These are phyloP conservation scores for Myiotriccus ornatus DNA, from an alignment of 2,797 vertebrate species.

Conservation along the genomic window DNA sequence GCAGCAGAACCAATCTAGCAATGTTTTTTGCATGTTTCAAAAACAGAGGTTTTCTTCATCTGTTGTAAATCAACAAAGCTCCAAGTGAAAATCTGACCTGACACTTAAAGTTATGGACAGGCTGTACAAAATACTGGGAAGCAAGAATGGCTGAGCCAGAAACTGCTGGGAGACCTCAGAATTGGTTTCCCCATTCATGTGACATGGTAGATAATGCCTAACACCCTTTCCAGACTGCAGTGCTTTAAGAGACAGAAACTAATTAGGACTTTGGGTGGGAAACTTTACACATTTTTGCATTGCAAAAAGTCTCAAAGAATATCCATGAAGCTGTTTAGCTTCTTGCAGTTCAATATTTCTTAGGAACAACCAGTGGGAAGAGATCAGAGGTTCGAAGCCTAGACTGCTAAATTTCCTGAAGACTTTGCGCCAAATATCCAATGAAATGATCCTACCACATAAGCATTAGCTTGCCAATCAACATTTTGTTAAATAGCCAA, in stretches of 20 bases:
- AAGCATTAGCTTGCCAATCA: constrained; percentile 21
- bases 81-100: not conserved
- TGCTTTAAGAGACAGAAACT: not conserved
- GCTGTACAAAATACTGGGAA: not conserved
- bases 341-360: not conserved
- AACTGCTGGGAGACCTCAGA: not conserved
- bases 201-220: not conserved
- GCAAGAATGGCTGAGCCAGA: not conserved
- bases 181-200: not conserved
- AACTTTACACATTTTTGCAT: not conserved
- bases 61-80: not conserved
- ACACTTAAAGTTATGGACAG: not conserved
- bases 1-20: not conserved
- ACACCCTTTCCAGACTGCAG: not conserved
- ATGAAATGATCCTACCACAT: not conserved
- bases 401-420: constrained; percentile 47
- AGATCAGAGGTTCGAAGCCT: constrained; percentile 1
- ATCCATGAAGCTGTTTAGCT: not conserved
- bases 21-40: not conserved
- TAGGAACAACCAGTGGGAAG: constrained; percentile 9
- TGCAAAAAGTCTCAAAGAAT: constrained; percentile 19
- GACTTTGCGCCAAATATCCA: not conserved
- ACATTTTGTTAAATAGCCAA: constrained; percentile 38
- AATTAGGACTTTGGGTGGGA: not conserved
- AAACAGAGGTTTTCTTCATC: accelerated